Percentiles rank a stretch among this genome's conserved stretches.
Conservation (phyloP, 1,140 invertebrate genomes). For the Euura lappo region DNA sequence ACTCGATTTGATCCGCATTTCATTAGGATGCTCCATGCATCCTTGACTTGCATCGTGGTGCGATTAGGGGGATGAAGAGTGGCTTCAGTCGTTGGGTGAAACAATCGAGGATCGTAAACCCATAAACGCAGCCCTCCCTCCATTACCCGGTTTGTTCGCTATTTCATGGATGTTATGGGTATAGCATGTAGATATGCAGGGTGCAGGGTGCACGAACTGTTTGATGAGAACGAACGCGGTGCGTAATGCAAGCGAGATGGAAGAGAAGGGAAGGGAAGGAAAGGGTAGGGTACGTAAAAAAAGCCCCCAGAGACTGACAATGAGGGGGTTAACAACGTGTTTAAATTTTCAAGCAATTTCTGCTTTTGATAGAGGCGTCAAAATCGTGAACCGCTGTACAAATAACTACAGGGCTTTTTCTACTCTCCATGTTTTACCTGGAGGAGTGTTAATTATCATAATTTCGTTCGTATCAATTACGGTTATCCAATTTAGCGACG, state of each 20-base stretch:
- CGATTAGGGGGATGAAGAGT: neutral
- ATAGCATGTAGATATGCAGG: neutral
- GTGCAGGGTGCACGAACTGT: neutral
- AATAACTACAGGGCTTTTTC: too few species aligned
- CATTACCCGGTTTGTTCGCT: neutral
- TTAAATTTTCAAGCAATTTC: constrained; percentile 1
- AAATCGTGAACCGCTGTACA: neutral
- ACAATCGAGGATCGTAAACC: constrained; percentile 6
- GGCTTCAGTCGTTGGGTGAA: neutral
- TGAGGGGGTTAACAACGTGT: neutral
- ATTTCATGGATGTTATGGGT: neutral
- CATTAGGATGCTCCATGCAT: constrained; percentile 15
- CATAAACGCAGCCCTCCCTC: neutral
- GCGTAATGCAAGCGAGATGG: neutral
- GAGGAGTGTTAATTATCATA: neutral
- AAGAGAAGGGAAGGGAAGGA: neutral
- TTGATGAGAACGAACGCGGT: neutral
- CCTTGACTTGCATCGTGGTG: neutral
- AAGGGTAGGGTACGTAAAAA: neutral
- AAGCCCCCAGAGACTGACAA: neutral
- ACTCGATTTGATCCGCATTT: constrained; percentile 49
- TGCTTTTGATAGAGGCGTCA: neutral
- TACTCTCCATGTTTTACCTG: neutral
- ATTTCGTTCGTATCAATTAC: too few species aligned
- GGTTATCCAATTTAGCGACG: too few species aligned